phyloP scores from a whole-genome alignment of 2,113 vertebrate genomes.

The Pollimyrus isidori region DNA sequence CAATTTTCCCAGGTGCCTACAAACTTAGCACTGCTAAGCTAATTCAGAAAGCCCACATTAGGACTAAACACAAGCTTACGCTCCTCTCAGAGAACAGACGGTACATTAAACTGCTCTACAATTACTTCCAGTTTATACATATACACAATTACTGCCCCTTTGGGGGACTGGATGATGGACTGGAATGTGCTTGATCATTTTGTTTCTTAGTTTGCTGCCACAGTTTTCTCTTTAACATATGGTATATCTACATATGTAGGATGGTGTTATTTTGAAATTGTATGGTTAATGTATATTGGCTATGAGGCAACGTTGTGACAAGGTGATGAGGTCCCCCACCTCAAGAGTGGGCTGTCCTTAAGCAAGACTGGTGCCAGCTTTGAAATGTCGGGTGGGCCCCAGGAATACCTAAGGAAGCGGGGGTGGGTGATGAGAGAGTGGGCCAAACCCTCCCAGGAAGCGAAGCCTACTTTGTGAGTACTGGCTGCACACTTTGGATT shows the following conservation, averaged over 20 bases:
- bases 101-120: conserved; percentile 83
- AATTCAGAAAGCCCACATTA: conserved; percentile 81
- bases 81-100: conserved; percentile 81
- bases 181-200: conserved; percentile 58
- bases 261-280: neutral
- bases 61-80: conserved; percentile 76
- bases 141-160: conserved; percentile 64
- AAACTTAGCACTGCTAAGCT: conserved; percentile 87
- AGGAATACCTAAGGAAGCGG: neutral
- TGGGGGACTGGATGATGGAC: conserved; percentile 56
- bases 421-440: neutral
- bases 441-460: neutral
- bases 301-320: neutral
- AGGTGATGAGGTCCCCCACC: neutral
- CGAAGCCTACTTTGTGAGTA: neutral
- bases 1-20: conserved; percentile 86
- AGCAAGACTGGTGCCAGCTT: neutral
- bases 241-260: neutral
- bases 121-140: conserved; percentile 84
- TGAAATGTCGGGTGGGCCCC: neutral
- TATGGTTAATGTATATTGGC: neutral
- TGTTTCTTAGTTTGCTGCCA: neutral
- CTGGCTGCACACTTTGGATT: neutral
- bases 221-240: neutral
- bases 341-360: neutral